Evolutionary conservation across 2,113 vertebrate species (phyloP), one percentile per base, ranked within the genome.

Genomic region (Nycticorax nycticorax): DNA sequence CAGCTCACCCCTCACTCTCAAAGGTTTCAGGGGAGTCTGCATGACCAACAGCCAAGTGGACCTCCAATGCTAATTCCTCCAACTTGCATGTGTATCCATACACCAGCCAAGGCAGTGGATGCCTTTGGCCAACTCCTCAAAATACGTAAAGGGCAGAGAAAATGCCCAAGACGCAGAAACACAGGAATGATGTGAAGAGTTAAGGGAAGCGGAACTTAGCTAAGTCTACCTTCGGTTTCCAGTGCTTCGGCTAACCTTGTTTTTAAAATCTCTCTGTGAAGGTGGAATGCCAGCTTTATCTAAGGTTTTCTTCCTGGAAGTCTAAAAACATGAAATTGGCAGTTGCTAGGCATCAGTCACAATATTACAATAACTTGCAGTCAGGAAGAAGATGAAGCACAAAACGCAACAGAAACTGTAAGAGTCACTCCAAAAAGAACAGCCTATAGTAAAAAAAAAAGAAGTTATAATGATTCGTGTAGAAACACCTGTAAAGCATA

Each of bases 301-400:
- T 60, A 68, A 50, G 17, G 23, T 50, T 82, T 96, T 88, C 69
- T 43, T 71, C 88, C 53, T 66, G 62, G 47, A 92, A 93, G 41
- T 75, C 85, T 80, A 79, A 86, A 84, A 84, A 60, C 69, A 48
- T 43, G 33, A 43, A 89, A 86, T 41, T 20, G n/a, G 60, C 62
- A 91, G 62, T 94, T 92, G 74, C 67, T 94, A 93, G 80, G 92
- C 81, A 85, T 84, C 85, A 90, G 55, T 80, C 85, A 94, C 81
- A 94, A 74, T 23, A 93, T 64, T 84, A 88, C 69, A 90, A 53
- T 88, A 93, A 76, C 83, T 63, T 69, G 62, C 88, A 88, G 62
- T 82, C 86, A 52, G 71, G 41, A 79, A 74, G 20, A 88, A 73
- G 56, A 74, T 60, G 41, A 90, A 89, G 76, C 47, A 97, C 68